Base-by-base conservation (phyloP, 1,140 invertebrate genomes). In the Trichonephila clavipes region DNA sequence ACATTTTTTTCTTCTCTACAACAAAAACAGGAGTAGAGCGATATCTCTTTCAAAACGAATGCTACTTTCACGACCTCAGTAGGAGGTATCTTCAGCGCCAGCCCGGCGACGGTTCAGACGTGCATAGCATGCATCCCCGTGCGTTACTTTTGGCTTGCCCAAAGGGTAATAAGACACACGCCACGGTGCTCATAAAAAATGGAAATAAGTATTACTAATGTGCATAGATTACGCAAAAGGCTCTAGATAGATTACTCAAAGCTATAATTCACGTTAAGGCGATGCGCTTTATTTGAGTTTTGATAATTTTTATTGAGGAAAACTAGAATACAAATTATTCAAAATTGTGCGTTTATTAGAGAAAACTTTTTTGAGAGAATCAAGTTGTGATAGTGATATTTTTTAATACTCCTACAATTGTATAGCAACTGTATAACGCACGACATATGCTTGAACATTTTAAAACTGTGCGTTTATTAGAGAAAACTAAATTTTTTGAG, bases 11-110 rank as follows among this genome's bases (percentile, higher is more conserved):
- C 51, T 51, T n/a, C 8, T 5, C 61, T 66, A 88, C 61, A 88
- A 88, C 86, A 88, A 89, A 89, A 69, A 89, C 62, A 72, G 83
- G 83, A 85, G 83, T 58, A 34, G 44, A 72, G 61, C 28, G 81
- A 83, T 92, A 66, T 85, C 61, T 91, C 66, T 61, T 82, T 44
- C 28, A 51, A 21, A 77, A 85, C 21, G 44, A 28, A 58, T n/a
- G 59, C 61, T 59, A 21, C 58, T 91, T 91, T 64, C 90, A 64
- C 69, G 24, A 62, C n/a, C 90, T 64, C 90, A 34, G 81, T 85
- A 61, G 77, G 90, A 64, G 90, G 82, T 10, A 58, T 24, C 28
- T 77, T 66, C 64, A 81, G 59, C 90, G 90, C 81, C 90, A 92
- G 61, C 3, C 19, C 18, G 90, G 90, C 90, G 90, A 92, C 89